Evolutionary conservation across 2,888 invertebrate species (phyloP).

Genomic region (Glaucopsyche alexis): DNA sequence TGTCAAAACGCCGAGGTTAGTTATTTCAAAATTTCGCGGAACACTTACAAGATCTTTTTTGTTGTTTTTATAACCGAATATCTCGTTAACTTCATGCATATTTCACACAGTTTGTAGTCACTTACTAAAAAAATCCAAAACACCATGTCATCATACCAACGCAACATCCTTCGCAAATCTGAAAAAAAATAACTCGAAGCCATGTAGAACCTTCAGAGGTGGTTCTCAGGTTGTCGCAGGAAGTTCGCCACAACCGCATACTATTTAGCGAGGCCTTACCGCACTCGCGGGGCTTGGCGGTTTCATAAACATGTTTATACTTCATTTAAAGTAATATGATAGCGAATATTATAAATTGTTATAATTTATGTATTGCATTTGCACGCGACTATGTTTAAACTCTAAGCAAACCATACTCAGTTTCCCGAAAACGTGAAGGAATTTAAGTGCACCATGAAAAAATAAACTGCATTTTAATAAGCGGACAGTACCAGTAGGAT

Average conservation of each 20-base stretch:
- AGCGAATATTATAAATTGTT: neutral
- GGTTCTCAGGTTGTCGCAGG: constrained; percentile 48
- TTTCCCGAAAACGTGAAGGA: no score
- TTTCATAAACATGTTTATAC: neutral
- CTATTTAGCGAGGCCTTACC: constrained; percentile 58
- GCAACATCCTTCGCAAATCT: neutral
- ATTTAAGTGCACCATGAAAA: no score
- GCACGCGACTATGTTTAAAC: no score
- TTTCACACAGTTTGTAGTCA: no score
- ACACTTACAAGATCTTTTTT: neutral
- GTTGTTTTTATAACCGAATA: neutral
- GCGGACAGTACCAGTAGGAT: no score
- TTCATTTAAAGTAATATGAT: neutral
- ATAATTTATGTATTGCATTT: no score
- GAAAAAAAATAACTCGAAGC: neutral
- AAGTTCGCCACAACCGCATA: constrained; percentile 60
- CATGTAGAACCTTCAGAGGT: neutral
- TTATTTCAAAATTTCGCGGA: neutral
- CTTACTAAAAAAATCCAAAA: no score
- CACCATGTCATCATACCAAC: neutral
- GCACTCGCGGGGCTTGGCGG: constrained; percentile 3
- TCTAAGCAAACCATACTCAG: no score
- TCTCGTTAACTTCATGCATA: no score
- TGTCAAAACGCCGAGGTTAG: neutral
- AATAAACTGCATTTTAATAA: no score